Conservation (phyloP, 2,113 vertebrate species). For the Myrmecobius fasciatus region DNA sequence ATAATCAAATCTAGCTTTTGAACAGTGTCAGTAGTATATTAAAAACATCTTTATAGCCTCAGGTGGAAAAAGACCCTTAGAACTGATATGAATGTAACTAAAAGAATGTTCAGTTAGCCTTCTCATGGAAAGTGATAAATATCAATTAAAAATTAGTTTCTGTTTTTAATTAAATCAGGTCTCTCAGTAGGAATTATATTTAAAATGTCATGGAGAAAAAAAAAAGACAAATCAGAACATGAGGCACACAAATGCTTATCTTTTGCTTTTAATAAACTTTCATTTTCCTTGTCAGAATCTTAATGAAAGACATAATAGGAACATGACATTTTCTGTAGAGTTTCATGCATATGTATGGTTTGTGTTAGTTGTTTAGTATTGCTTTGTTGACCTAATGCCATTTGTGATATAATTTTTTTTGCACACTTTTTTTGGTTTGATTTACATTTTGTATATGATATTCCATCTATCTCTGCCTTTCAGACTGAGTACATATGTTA, state of each 20-base stretch:
- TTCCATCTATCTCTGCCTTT: conserved; percentile 8
- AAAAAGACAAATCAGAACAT: neutral
- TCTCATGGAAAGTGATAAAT: conserved; percentile 8
- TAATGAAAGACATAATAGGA: conserved; percentile 14
- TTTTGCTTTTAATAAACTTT: neutral
- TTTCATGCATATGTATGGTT: conserved; percentile 1
- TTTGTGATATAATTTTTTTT: neutral
- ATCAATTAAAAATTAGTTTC: neutral
- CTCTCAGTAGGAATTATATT: neutral
- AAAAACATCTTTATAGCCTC: conserved; percentile 20
- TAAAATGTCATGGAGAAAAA: neutral
- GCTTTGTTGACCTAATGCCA: neutral
- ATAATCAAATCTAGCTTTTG: conserved; percentile 32
- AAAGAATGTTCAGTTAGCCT: neutral
- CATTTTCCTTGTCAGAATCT: neutral
- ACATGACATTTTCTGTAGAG: neutral
- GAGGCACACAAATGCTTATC: neutral
- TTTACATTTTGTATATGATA: conserved; percentile 23
- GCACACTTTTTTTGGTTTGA: conserved; percentile 20
- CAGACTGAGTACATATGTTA: conserved; percentile 25
- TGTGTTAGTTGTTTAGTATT: neutral
- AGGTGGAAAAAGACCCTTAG: neutral
- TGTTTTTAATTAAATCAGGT: conserved; percentile 7
- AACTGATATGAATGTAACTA: neutral
- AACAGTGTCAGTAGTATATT: conserved; percentile 1